Conservation (phyloP, 2,888 invertebrate genomes). For the Drosophila tripunctata region DNA sequence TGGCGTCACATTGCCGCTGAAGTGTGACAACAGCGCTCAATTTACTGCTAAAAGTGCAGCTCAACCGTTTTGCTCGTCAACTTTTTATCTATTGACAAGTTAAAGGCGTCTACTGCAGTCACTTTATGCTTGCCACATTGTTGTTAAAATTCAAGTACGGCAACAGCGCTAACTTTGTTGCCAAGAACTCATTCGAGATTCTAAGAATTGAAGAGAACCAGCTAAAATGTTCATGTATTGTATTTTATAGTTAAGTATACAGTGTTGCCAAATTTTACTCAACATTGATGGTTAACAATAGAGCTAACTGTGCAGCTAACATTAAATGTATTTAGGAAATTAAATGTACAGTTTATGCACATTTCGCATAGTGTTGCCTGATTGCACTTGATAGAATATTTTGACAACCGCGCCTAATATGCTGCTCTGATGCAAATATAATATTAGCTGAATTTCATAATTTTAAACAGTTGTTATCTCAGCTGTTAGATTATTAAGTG, state of each 20-base stretch:
- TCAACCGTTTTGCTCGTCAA: background rate
- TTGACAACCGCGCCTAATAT: too few species aligned
- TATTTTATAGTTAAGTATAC: background rate
- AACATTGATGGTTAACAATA: conserved; percentile 4
- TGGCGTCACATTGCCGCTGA: conserved; percentile 10
- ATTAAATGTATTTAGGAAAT: too few species aligned
- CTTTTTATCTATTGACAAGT: background rate
- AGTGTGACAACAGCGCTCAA: conserved; percentile 35
- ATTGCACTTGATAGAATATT: too few species aligned
- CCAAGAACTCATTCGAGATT: too few species aligned
- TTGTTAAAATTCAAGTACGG: conserved; percentile 30
- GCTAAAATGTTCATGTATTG: too few species aligned
- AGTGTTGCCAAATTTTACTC: background rate
- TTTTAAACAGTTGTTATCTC: background rate
- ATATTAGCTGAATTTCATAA: too few species aligned
- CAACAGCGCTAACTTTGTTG: conserved; percentile 4
- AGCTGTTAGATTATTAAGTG: background rate
- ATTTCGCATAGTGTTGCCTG: too few species aligned
- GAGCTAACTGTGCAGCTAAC: background rate
- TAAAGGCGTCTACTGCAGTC: background rate
- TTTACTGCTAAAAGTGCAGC: background rate
- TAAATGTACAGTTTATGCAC: too few species aligned
- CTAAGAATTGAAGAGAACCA: too few species aligned
- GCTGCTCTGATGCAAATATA: too few species aligned
- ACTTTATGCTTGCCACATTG: background rate